Base-by-base conservation (phyloP, 2,113 vertebrate species). In the Centropus bengalensis region DNA sequence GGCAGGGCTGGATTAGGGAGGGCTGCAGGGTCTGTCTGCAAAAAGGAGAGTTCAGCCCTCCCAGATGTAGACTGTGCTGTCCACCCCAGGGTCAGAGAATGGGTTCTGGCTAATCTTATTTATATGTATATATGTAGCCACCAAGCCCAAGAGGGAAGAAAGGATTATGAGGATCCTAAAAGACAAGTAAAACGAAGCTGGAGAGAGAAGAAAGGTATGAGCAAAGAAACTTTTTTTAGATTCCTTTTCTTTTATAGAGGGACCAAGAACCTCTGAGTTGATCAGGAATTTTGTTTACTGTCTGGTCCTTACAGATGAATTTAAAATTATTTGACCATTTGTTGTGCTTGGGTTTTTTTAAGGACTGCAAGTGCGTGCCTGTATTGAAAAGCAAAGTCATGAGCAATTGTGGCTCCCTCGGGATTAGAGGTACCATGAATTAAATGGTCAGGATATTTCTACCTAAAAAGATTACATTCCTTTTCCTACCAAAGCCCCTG, bases 401-500 rank as follows among this genome's bases (percentile, higher is more conserved):
- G 20, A 79, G n/a, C 28, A 45, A 10, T 60, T 9, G 66, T 75
- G 58, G 12, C 22, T 71, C 33, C 19, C 28, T 87, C n/a, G 42
- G 60, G 42, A 79, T 71, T 85, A 58, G 58, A 89, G n/a, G 40
- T 66, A 79, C 19, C 23, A 44, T 60, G 51, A 93, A 82, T 85
- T 87, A 84, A 85, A 85, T 60, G 16, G 30, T 47, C 45, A 89
- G 66, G 45, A 64, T 44, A 85, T n/a, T 44, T 76, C 9, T 2
- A 10, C 32, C 47, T 81, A 24, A 88, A 94, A 95, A 88, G 24
- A 74, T 67, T 73, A 69, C 63, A 20, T 5, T 80, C 38, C 69
- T 60, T 86, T 93, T 91, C 62, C 71, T 80, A 24, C 58, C n/a
- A 83, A 81, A 76, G 49, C 67, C 86, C 49, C 71, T 96, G 59